Evolutionary conservation across 2,888 invertebrate species (phyloP).

Genomic region (Caenorhabditis sp.): DNA sequence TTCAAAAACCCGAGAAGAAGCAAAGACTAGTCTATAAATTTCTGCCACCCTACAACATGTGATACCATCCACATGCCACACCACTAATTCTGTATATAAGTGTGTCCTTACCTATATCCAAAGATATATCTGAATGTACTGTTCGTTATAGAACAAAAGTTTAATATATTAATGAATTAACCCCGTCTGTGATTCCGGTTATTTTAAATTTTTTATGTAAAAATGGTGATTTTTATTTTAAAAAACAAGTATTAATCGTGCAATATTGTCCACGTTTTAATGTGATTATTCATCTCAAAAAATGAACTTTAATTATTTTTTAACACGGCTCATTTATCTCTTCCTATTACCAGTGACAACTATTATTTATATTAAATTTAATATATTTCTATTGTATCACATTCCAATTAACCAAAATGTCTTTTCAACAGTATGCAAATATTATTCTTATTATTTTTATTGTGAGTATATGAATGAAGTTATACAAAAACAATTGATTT

Average conservation of each 20-base stretch:
- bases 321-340: background rate
- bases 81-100: slow-evolving; percentile 25
- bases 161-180: background rate
- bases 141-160: slow-evolving; percentile 63
- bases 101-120: slow-evolving; percentile 56
- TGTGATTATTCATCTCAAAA: background rate
- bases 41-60: slow-evolving; percentile 71
- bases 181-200: background rate
- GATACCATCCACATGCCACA: slow-evolving; percentile 17
- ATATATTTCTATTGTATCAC: background rate
- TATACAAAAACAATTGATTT: no score
- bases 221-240: background rate
- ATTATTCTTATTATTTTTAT: no score
- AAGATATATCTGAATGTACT: slow-evolving; percentile 56
- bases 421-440: background rate
- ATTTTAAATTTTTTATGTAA: background rate
- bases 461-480: no score
- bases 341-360: background rate
- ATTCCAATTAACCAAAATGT: background rate
- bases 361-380: background rate
- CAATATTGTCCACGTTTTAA: background rate
- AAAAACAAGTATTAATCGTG: background rate
- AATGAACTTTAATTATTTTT: background rate
- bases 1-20: slow-evolving; percentile 97
- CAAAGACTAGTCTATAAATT: slow-evolving; percentile 98